Base-by-base conservation (phyloP, 2,888 invertebrate genomes). In the Agrenia bidenticulata region DNA sequence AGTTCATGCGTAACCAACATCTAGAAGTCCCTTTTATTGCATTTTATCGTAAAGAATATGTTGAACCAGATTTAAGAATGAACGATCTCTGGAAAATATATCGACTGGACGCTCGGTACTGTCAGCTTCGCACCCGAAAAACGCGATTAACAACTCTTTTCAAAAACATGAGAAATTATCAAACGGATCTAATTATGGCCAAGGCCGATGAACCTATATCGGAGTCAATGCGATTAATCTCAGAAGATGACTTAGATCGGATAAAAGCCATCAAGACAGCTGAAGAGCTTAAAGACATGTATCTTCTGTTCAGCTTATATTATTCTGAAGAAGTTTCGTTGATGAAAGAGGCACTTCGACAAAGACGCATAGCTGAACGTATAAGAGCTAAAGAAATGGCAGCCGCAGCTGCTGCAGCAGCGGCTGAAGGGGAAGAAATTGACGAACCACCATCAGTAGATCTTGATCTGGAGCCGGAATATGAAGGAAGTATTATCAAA, bases 31-130 rank as follows among this genome's bases (percentile, higher is more conserved):
- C 99, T 0, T 99, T 99, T 80, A 99, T 99, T 77, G 94, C 95
- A 0, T 97, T 96, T 81, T 99, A 99, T 79, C 86, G 98, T 26
- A 99, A 99, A 80, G 99, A 99, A 80, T 95, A 95, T 77, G 94
- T 98, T 0, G 89, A 92, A 77, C 94, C 95, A 0, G 96, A 97
- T 78, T 82, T 99, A 23, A 92, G 88, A 75, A 93, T 96, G 60
- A 93, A 93, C 77, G 98, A 99, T 79, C 82, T 99, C 32, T 99
- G 99, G 99, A 93, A 91, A 79, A 90, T 99, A n/a, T 98, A 94
- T 82, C 90, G 91, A 78, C 94, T 85, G 80, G 97, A 98, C 80
- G 94, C 92, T 60, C 93, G 93, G 82, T 95, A 94, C 92, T 94
- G 94, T 78, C 93, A 94, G 79, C 82, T 98, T 65, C 87, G 89